Percentiles rank a stretch among this genome's conserved stretches.
Conservation (phyloP, 2,888 invertebrate species). For the Pachydiplax longipennis region DNA sequence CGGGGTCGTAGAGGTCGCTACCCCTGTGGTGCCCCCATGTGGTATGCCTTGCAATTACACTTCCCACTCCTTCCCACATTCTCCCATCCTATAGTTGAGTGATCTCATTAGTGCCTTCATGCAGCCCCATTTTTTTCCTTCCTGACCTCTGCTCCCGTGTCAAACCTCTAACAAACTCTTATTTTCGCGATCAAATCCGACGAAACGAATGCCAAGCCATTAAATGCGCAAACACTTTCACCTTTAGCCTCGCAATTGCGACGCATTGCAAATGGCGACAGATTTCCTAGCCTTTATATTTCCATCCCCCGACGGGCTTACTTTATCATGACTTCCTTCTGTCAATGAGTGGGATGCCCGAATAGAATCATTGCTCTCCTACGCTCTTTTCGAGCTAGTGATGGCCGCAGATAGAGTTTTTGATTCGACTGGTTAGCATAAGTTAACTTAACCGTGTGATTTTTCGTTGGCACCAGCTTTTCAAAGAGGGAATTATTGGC, state of each 20-base stretch:
- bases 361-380: no score
- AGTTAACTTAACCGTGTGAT: no score
- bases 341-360: no score
- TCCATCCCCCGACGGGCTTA: background rate
- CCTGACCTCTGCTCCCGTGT: background rate
- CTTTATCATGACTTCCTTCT: background rate
- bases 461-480: no score
- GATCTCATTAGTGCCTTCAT: conserved; percentile 1
- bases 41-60: conserved; percentile 19
- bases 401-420: no score
- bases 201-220: background rate
- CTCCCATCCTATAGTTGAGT: background rate
- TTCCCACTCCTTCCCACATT: background rate
- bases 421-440: no score
- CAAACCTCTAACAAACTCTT: background rate
- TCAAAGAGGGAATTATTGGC: no score
- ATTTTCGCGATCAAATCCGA: conserved; percentile 17
- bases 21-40: background rate
- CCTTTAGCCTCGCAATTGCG: background rate
- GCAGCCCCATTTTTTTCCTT: background rate
- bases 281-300: background rate
- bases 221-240: background rate
- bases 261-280: background rate
- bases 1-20: background rate
- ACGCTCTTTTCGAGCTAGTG: no score